These are phyloP conservation scores for Myotis lucifugus DNA, from an alignment of 2,113 vertebrate species.

Conservation along the genomic window DNA sequence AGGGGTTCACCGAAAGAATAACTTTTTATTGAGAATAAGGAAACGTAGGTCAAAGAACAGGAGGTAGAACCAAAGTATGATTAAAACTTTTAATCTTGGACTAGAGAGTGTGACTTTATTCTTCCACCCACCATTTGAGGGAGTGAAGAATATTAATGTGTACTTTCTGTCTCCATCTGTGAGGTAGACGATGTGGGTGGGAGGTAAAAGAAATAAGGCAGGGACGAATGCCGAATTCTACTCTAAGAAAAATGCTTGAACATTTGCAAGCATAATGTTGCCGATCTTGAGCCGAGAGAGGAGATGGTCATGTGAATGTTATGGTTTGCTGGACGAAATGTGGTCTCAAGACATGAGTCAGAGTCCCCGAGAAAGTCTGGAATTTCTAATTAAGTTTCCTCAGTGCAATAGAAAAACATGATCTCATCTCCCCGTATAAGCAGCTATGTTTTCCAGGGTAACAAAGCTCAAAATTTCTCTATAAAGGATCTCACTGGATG, in stretches of 20 bases:
- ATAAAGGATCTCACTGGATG: slow-evolving; percentile 82
- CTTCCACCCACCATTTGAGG: neutral
- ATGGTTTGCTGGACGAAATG: slow-evolving; percentile 65
- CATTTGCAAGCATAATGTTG: neutral
- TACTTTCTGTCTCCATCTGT: slow-evolving; percentile 42
- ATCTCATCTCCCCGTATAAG: slow-evolving; percentile 81
- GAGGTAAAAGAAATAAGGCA: slow-evolving; percentile 53
- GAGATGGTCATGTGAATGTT: slow-evolving; percentile 34
- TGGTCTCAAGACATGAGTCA: slow-evolving; percentile 83
- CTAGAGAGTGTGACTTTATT: neutral
- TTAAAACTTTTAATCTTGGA: neutral
- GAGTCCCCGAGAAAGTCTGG: slow-evolving; percentile 85
- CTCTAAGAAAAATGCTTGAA: slow-evolving; percentile 4
- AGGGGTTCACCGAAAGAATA: neutral
- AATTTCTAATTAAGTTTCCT: slow-evolving; percentile 86
- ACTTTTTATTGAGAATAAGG: neutral
- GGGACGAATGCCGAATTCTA: neutral
- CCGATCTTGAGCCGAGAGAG: neutral
- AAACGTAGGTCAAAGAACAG: neutral
- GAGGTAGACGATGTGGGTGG: neutral
- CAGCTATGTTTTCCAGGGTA: slow-evolving; percentile 82
- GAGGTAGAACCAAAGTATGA: neutral
- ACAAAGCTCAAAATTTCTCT: slow-evolving; percentile 82
- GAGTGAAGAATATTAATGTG: neutral
- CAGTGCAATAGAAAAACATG: slow-evolving; percentile 81